Conservation (phyloP, 2,888 invertebrate genomes). For the Itoplectis maculator region DNA sequence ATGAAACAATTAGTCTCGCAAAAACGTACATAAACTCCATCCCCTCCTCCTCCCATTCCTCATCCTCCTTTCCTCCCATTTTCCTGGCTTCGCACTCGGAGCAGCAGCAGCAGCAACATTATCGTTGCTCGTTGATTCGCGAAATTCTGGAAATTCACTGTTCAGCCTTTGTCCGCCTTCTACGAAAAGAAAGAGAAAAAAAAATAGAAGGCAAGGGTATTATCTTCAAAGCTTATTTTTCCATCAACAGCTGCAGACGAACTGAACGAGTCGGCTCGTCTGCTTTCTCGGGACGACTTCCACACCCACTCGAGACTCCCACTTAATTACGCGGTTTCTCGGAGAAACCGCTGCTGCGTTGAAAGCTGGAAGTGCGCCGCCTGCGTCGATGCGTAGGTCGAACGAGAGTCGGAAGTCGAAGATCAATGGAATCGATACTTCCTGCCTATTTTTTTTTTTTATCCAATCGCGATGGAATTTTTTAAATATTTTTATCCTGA, state of each 20-base stretch:
- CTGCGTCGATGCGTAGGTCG: background rate
- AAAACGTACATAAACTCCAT: constrained; percentile 29
- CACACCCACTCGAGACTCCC: constrained; percentile 17
- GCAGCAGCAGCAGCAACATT: constrained; percentile 22
- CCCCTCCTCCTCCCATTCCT: background rate
- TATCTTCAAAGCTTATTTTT: constrained; percentile 20
- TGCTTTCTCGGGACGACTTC: constrained; percentile 9
- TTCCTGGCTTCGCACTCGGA: constrained; percentile 1
- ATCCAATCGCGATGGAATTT: background rate
- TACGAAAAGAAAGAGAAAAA: too few species aligned
- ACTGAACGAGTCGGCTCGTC: too few species aligned
- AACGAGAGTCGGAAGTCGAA: background rate
- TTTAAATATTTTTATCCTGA: too few species aligned
- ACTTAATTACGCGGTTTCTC: constrained; percentile 9
- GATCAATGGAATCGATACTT: background rate
- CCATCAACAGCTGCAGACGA: constrained; percentile 1
- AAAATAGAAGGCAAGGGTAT: background rate
- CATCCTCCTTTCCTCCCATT: constrained; percentile 13
- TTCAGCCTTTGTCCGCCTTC: background rate
- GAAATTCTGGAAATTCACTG: constrained; percentile 33
- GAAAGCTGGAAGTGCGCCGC: background rate
- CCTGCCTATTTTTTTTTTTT: constrained; percentile 4
- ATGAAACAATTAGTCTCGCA: constrained; percentile 63
- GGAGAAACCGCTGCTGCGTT: background rate
- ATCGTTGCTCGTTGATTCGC: constrained; percentile 44